These are phyloP conservation scores for Macquaria australasica DNA, from an alignment of 2,113 vertebrate species.

Conservation along the genomic window DNA sequence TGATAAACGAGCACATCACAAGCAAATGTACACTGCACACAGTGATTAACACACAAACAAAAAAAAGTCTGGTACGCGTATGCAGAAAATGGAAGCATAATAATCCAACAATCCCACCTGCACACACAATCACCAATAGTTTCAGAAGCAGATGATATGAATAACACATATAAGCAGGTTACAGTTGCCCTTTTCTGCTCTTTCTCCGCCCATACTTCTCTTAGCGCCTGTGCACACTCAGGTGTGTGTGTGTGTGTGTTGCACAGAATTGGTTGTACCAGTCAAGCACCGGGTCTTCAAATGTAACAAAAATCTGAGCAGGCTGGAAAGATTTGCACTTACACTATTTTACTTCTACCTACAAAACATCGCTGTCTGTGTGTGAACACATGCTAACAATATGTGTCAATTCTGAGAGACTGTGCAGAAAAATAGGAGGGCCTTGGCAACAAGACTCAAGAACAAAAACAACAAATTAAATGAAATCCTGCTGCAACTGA, in stretches of 20 bases:
- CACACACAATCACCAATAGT: not conserved
- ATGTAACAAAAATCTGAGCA: not conserved
- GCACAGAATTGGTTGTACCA: not conserved
- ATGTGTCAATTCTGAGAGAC: slow-evolving; percentile 12
- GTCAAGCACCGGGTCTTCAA: not conserved
- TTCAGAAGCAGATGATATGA: not conserved
- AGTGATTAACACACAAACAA: not conserved
- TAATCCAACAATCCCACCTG: not conserved
- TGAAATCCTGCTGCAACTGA: not conserved
- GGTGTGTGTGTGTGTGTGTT: not conserved
- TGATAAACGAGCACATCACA: not conserved
- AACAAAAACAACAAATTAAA: not conserved
- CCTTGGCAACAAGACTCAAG: not conserved
- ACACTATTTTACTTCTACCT: slow-evolving; percentile 3
- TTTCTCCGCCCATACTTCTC: slow-evolving; percentile 19
- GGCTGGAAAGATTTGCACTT: not conserved
- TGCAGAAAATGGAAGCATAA: not conserved
- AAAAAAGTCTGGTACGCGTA: not conserved
- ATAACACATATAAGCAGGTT: slow-evolving; percentile 6
- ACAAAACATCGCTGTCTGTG: slow-evolving; percentile 1
- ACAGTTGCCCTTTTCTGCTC: slow-evolving; percentile 27
- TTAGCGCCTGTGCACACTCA: not conserved
- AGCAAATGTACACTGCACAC: not conserved
- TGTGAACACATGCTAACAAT: slow-evolving; percentile 17
- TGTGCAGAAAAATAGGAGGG: not conserved